Conservation (phyloP, 2,888 invertebrate species). For the Hydrotaea cyrtoneurina region DNA sequence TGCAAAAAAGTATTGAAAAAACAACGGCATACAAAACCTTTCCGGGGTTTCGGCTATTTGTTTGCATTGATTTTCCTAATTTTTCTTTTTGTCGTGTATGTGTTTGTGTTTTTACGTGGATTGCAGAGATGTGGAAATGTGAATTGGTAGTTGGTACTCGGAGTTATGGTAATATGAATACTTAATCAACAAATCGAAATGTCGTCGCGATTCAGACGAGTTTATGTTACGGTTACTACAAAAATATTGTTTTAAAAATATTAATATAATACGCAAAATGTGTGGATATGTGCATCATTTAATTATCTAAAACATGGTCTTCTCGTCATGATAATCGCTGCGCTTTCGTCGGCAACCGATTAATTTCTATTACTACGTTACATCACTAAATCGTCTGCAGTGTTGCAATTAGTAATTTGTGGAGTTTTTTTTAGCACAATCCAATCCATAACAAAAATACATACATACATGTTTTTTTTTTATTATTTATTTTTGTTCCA, state of each 20-base stretch:
- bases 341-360: background rate
- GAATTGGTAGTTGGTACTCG: constrained; percentile 2
- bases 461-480: background rate
- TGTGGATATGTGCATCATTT: no score
- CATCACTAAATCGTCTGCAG: background rate
- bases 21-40: constrained; percentile 35
- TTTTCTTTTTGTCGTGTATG: constrained; percentile 45
- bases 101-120: constrained; percentile 56
- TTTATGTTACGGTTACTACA: no score
- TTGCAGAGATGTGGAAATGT: constrained; percentile 42
- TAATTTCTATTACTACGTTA: background rate
- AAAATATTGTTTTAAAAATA: no score
- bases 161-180: no score
- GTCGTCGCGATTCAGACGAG: no score
- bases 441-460: background rate
- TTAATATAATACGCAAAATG: no score
- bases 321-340: background rate
- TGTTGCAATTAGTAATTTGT: constrained; percentile 3
- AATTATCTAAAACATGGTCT: background rate
- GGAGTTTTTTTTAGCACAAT: constrained; percentile 4
- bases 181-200: no score
- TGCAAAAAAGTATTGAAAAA: constrained; percentile 21
- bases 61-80: constrained; percentile 56
- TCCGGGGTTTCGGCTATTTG: no score
- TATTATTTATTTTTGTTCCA: background rate